Evolutionary conservation across 53 echinoderm and acorn worm genomes (phyloP).

Genomic region (Luidia sarsii): DNA sequence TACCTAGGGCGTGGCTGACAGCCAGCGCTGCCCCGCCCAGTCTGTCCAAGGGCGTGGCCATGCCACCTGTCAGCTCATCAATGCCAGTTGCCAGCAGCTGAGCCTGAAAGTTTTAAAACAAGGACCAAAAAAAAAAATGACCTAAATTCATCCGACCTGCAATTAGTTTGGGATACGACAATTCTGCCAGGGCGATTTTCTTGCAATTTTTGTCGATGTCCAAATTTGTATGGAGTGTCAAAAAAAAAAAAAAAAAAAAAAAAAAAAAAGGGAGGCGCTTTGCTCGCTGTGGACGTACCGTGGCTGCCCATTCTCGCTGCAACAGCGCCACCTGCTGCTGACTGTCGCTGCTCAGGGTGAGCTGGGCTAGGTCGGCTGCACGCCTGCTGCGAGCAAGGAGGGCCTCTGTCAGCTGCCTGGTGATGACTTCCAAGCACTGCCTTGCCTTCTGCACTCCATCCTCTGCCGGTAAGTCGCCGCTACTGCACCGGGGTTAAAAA

Average conservation of each 20-base stretch:
- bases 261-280: too few relatives aligned
- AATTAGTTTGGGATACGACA: neutral
- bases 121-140: neutral
- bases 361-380: neutral
- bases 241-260: too few relatives aligned
- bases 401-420: conserved; percentile 21
- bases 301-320: conserved; percentile 69
- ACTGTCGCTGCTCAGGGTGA: neutral
- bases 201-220: neutral
- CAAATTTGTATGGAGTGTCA: too few relatives aligned
- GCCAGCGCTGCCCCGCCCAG: conserved; percentile 82
- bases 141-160: neutral
- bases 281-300: conserved; percentile 53
- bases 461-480: neutral
- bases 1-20: conserved; percentile 78
- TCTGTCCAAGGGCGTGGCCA: conserved; percentile 74
- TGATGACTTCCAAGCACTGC: conserved; percentile 16
- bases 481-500: neutral
- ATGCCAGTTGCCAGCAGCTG: conserved; percentile 59
- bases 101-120: conserved; percentile 37
- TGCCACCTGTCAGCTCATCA: conserved; percentile 67
- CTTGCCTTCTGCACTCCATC: conserved; percentile 10
- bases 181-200: too few relatives aligned
- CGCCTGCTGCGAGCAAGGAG: neutral
- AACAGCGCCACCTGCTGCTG: conserved; percentile 46